phyloP scores from a whole-genome alignment of 2,113 vertebrate genomes.

The Mastomys coucha region DNA sequence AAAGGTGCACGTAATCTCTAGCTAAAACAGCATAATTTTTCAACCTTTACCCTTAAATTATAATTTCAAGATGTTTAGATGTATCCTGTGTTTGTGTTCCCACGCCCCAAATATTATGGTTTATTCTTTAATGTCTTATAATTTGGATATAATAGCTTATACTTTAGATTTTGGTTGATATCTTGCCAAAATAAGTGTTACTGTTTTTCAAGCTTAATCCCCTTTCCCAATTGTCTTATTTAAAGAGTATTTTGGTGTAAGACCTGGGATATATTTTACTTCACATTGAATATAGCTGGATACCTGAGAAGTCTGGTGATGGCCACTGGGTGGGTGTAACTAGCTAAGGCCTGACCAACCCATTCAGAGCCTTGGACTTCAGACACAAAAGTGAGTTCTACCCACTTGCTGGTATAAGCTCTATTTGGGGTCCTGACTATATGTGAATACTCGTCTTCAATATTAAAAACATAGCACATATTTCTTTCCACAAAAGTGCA shows the following conservation, averaged over 20 bases:
- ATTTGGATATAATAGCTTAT: too few species aligned
- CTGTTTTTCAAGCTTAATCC: constrained; percentile 50
- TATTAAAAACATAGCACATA: background rate
- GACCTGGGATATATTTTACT: constrained; percentile 65
- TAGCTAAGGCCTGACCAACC: background rate
- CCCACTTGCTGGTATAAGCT: background rate
- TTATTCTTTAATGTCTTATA: too few species aligned
- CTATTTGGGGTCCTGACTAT: background rate
- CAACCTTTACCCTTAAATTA: too few species aligned
- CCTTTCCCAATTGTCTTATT: constrained; percentile 29
- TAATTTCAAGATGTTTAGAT: too few species aligned
- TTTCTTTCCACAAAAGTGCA: background rate
- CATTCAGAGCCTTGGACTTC: background rate
- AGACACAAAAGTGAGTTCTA: background rate
- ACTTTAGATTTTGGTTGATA: too few species aligned
- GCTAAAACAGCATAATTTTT: too few species aligned
- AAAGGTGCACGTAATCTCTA: too few species aligned
- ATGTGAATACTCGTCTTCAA: constrained; percentile 12
- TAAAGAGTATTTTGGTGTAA: constrained; percentile 63
- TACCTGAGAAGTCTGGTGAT: constrained; percentile 28
- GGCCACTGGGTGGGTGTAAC: background rate
- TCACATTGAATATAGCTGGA: constrained; percentile 57
- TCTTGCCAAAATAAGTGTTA: constrained; percentile 34
- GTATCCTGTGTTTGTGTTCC: too few species aligned
- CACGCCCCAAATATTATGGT: too few species aligned